Conservation (phyloP, 2,113 vertebrate genomes). For the Eulemur macaco region DNA sequence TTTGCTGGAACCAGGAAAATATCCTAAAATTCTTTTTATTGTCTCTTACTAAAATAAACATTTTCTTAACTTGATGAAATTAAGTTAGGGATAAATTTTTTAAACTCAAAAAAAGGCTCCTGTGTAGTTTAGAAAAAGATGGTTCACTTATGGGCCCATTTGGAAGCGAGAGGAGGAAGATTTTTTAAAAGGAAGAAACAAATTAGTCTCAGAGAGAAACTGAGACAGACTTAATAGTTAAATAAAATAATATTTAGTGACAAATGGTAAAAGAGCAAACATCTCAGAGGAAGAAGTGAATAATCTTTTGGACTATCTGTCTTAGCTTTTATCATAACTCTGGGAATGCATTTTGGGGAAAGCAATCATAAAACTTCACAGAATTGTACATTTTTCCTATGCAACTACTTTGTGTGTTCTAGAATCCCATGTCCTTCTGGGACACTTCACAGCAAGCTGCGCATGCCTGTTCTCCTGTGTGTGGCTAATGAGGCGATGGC, state of each 20-base stretch:
- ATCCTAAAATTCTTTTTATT: not conserved
- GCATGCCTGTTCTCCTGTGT: fast-evolving
- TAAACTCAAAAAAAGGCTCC: too few relatives aligned
- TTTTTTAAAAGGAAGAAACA: slow-evolving; percentile 5
- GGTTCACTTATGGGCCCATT: not conserved
- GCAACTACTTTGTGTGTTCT: not conserved
- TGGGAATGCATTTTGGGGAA: not conserved
- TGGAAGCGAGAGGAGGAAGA: not conserved
- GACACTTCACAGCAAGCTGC: fast-evolving
- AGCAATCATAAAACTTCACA: not conserved
- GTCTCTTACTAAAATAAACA: not conserved
- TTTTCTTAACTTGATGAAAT: not conserved
- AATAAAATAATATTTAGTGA: not conserved
- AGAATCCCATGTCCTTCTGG: not conserved
- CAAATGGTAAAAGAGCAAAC: not conserved
- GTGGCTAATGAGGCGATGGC: fast-evolving
- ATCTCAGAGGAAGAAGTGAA: not conserved
- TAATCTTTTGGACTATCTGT: not conserved
- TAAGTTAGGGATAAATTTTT: not conserved
- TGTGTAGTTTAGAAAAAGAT: not conserved
- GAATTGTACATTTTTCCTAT: not conserved
- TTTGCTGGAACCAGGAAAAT: not conserved
- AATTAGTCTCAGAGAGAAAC: slow-evolving; percentile 22
- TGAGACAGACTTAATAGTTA: slow-evolving; percentile 13
- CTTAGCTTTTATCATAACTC: not conserved